A percentile compares a stretch with the other conserved stretches of the same genome.
Conservation (phyloP, 2,888 invertebrate genomes). For the Phasia obesa region DNA sequence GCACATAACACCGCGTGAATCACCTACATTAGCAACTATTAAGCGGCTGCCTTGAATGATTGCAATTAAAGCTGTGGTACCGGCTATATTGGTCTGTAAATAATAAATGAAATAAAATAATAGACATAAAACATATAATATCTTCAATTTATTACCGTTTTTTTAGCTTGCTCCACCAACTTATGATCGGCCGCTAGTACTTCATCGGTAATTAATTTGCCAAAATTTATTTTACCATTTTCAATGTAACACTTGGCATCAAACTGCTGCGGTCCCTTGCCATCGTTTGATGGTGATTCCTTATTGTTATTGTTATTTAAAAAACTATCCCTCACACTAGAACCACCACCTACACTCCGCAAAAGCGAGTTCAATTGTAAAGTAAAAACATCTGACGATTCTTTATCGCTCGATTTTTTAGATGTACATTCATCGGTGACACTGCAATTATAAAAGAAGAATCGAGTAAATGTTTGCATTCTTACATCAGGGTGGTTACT, state of each 20-base stretch:
- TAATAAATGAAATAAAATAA: not conserved
- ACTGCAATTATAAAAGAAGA: slow-evolving; percentile 24
- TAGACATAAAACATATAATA: not conserved
- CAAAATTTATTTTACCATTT: slow-evolving; percentile 90
- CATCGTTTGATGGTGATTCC: slow-evolving; percentile 67
- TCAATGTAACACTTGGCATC: slow-evolving; percentile 87
- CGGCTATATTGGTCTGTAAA: slow-evolving; percentile 86
- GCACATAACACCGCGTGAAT: slow-evolving; percentile 97
- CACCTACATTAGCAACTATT: slow-evolving; percentile 97
- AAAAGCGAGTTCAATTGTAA: slow-evolving; percentile 80
- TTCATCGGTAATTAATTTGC: slow-evolving; percentile 92
- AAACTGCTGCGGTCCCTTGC: slow-evolving; percentile 76
- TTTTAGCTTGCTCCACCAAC: slow-evolving; percentile 91
- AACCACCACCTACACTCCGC: slow-evolving; percentile 74
- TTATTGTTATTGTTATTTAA: slow-evolving; percentile 76
- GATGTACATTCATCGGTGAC: slow-evolving; percentile 83
- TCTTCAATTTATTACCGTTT: slow-evolving; percentile 82
- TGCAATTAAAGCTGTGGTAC: slow-evolving; percentile 96
- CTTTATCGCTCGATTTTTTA: slow-evolving; percentile 83
- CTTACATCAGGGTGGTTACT: too few species aligned
- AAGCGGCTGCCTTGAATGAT: slow-evolving; percentile 91
- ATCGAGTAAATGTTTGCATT: too few species aligned
- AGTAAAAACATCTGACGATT: slow-evolving; percentile 80
- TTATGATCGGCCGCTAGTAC: slow-evolving; percentile 92
- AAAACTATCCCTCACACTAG: slow-evolving; percentile 77